Evolutionary conservation across 2,888 invertebrate genomes (phyloP), one percentile per base, ranked within the genome.

Genomic region (Clistopyga incitator): DNA sequence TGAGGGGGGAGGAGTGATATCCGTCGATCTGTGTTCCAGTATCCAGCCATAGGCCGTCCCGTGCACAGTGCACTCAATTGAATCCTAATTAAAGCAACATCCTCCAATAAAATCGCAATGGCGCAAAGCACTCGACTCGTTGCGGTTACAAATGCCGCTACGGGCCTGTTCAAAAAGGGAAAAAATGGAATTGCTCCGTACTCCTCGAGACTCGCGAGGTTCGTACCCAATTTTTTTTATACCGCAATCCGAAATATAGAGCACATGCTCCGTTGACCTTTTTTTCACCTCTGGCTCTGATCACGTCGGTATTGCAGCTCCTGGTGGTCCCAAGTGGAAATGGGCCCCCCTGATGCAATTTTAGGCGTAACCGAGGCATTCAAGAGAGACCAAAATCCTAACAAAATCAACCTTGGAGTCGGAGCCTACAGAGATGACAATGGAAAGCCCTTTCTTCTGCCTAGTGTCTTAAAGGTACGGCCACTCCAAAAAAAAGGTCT

Each of bases 291-390:
- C 76, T 56, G 45, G 20, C n/a, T 54, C 29, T 20, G 54, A 23
- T 45, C n/a, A 52, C 11, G 23, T 74, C 29, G 25, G 25, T 56
- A 20, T 78, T 91, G 11, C 87, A 97, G 98, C 91, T 96, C 97
- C 88, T 98, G 97, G 96, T 98, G 98, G 97, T 94, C 95, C 81
- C 95, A 97, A 92, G 98, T 99, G 10, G 96, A 96, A 92, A 97
- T 99, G 98, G 99, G 99, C 4, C 99, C 99, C 20, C 99, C 99
- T 6, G 99, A 99, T 95, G 97, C 98, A 29, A 99, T 99, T 94
- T 94, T 99, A 70, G 99, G 99, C 50, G 97, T 99, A 56, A 97
- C 99, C 0, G 99, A 99, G 93, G 99, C 99, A 0, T 99, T 95
- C 94, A 99, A 98, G 93, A 95, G 94, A 84, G 99, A 99, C 93